Evolutionary conservation across 2,888 invertebrate genomes (phyloP).

Genomic region (Mimas tiliae): DNA sequence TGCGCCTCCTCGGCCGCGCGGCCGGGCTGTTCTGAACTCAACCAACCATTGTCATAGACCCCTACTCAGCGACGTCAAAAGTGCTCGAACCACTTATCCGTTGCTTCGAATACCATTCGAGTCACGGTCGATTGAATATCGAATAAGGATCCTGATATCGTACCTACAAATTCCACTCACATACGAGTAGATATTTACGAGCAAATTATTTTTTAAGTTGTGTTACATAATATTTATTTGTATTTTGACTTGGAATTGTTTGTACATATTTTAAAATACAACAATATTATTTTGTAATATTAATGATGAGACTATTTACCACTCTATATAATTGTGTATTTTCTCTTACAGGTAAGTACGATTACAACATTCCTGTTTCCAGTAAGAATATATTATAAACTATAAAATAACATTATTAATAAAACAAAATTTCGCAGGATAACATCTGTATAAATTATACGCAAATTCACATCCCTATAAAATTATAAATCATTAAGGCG

Average conservation of each 20-base stretch:
- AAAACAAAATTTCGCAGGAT: neutral
- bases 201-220: neutral
- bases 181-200: slow-evolving; percentile 3
- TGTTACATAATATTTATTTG: neutral
- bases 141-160: slow-evolving; percentile 57
- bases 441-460: too few relatives aligned
- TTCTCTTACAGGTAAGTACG: slow-evolving; percentile 10
- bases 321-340: neutral
- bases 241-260: too few relatives aligned
- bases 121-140: slow-evolving; percentile 71
- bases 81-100: slow-evolving; percentile 63
- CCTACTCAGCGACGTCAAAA: slow-evolving; percentile 59
- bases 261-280: too few relatives aligned
- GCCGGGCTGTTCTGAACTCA: slow-evolving; percentile 40
- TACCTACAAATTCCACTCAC: slow-evolving; percentile 31
- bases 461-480: too few relatives aligned
- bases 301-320: too few relatives aligned
- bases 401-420: neutral
- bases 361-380: neutral
- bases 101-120: slow-evolving; percentile 62
- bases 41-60: slow-evolving; percentile 54
- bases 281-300: too few relatives aligned
- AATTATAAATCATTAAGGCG: neutral
- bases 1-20: slow-evolving; percentile 44
- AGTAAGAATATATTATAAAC: neutral